A percentile compares a stretch with the other conserved stretches of the same genome.
Conservation (phyloP, 2,113 vertebrate genomes). For the Perca fluviatilis region DNA sequence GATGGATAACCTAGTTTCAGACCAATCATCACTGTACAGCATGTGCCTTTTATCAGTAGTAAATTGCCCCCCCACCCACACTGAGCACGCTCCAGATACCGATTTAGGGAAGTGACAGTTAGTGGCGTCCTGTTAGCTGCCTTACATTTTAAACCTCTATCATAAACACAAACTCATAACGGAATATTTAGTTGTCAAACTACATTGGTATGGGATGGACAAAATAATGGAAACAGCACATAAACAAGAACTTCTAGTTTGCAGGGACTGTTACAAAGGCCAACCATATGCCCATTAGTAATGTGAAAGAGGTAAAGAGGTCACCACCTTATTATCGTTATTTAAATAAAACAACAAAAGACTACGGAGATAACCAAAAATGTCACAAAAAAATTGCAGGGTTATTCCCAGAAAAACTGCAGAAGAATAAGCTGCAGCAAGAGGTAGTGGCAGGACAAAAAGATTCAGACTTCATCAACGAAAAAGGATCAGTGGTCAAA, state of each 20-base stretch:
- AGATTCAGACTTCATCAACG: not conserved
- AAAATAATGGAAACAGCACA: not conserved
- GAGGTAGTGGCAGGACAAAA: too few species aligned
- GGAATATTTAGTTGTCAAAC: not conserved
- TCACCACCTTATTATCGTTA: not conserved
- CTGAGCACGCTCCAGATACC: conserved; percentile 42
- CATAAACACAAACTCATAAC: not conserved
- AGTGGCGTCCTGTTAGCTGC: conserved; percentile 32
- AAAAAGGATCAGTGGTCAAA: conserved; percentile 1
- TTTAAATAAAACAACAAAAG: not conserved
- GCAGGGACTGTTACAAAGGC: too few species aligned
- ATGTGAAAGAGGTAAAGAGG: not conserved
- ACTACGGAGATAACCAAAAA: not conserved
- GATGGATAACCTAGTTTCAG: conserved; percentile 83
- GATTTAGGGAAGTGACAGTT: conserved; percentile 26
- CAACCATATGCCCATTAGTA: not conserved
- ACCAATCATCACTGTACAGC: conserved; percentile 77
- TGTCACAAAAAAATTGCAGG: not conserved
- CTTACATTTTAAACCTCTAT: not conserved
- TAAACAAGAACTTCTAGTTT: not conserved
- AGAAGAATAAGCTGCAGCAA: not conserved
- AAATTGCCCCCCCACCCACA: conserved; percentile 31
- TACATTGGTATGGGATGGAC: not conserved
- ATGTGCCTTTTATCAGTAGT: conserved; percentile 74
- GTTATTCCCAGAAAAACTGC: not conserved